Evolutionary conservation across 2,888 invertebrate genomes (phyloP).

Genomic region (Psococerastis gibbosa): DNA sequence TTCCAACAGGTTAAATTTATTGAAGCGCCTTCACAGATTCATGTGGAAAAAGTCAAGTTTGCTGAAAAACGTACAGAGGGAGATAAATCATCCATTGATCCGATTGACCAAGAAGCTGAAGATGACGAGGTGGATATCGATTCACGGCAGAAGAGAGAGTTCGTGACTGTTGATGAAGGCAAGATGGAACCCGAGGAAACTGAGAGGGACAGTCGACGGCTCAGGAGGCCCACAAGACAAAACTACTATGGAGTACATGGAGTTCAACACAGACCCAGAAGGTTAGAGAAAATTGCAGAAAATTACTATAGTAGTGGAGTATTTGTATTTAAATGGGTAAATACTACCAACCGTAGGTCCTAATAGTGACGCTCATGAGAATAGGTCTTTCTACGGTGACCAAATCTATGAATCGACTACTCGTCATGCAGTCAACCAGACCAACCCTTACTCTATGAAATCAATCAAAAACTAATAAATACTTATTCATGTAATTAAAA

Average conservation of each 20-base stretch:
- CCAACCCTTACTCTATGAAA: too few species aligned
- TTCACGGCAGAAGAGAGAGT: background rate
- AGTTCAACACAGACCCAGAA: background rate
- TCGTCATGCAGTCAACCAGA: too few species aligned
- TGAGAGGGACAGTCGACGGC: background rate
- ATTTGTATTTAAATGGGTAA: too few species aligned
- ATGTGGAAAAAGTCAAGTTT: constrained; percentile 4
- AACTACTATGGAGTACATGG: background rate
- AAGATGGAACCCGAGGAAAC: constrained; percentile 6
- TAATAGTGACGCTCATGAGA: too few species aligned
- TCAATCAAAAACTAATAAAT: too few species aligned
- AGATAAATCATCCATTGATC: background rate
- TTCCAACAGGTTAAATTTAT: too few species aligned
- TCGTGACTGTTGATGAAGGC: constrained; percentile 2
- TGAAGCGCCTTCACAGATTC: background rate
- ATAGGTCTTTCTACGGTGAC: too few species aligned
- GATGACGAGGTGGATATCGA: background rate
- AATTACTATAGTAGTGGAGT: background rate
- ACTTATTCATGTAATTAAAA: too few species aligned
- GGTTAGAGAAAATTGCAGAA: constrained; percentile 3
- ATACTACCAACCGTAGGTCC: too few species aligned
- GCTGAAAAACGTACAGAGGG: background rate
- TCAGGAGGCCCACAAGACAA: constrained; percentile 5
- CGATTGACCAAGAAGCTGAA: background rate
- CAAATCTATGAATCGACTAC: too few species aligned